Conservation (phyloP, 92 coral and sea anemone genomes). For the Porites evermanni region DNA sequence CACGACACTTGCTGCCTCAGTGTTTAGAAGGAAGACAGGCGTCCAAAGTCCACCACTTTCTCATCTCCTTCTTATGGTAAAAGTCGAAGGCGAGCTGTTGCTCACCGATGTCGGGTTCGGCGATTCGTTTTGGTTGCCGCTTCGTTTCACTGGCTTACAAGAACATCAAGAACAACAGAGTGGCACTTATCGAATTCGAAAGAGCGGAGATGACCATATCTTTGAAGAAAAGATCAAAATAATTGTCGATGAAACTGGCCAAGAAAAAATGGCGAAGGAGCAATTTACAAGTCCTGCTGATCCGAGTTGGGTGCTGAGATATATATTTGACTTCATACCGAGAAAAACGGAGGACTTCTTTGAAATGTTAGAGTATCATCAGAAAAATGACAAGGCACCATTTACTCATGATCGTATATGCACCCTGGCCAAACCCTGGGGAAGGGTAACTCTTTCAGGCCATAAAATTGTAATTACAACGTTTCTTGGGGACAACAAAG, state of each 20-base stretch:
- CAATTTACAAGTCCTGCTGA: not conserved
- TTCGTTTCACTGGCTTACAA: conserved; percentile 40
- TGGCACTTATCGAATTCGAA: conserved; percentile 51
- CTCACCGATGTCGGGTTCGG: conserved; percentile 70
- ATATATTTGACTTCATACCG: conserved; percentile 40
- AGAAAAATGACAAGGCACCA: conserved; percentile 18
- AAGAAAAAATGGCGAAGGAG: conserved; percentile 6
- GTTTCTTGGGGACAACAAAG: conserved; percentile 31
- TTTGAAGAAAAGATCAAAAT: not conserved
- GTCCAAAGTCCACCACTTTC: not conserved
- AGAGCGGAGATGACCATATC: conserved; percentile 21
- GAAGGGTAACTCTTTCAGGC: conserved; percentile 51
- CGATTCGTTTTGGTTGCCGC: conserved; percentile 38
- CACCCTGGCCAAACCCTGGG: conserved; percentile 62
- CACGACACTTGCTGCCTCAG: conserved; percentile 25
- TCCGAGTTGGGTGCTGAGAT: not conserved
- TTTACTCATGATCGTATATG: conserved; percentile 51
- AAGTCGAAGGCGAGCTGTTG: conserved; percentile 35
- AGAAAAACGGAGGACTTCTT: conserved; percentile 14
- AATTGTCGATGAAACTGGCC: not conserved
- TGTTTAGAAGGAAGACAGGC: conserved; percentile 15
- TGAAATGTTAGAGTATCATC: conserved; percentile 1
- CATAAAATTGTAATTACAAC: conserved; percentile 30
- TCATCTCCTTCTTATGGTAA: conserved; percentile 36
- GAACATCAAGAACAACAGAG: conserved; percentile 47